These are phyloP conservation scores for Stratiolaelaps scimitus DNA, from an alignment of 1,140 invertebrate genomes.

Conservation along the genomic window DNA sequence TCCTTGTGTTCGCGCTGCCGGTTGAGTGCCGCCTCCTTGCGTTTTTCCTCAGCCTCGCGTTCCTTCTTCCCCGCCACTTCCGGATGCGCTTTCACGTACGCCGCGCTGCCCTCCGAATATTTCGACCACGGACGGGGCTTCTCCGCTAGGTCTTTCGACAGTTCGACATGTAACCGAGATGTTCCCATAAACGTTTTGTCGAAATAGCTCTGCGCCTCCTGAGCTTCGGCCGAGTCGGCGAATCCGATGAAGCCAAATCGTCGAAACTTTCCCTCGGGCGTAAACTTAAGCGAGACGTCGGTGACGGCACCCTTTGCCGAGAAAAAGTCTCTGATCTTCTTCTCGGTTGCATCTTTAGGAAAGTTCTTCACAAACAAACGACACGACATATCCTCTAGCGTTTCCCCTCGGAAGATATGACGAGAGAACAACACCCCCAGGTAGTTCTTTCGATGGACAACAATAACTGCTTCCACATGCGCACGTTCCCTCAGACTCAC, in stretches of 20 bases:
- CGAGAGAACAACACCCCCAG: no score
- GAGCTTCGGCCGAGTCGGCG: slow-evolving; percentile 61
- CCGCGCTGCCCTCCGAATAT: slow-evolving; percentile 38
- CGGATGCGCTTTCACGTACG: slow-evolving; percentile 33
- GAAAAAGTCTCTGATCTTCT: slow-evolving; percentile 62
- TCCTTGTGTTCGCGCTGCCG: slow-evolving; percentile 36
- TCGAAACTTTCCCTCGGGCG: slow-evolving; percentile 73
- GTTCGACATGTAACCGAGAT: slow-evolving; percentile 27
- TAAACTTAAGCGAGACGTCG: slow-evolving; percentile 81
- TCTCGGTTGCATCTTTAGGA: slow-evolving; percentile 49
- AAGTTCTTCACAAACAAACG: slow-evolving; percentile 23
- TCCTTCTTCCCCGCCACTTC: slow-evolving; percentile 43
- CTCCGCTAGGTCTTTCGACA: slow-evolving; percentile 12
- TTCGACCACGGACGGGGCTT: slow-evolving; percentile 27
- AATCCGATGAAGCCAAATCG: slow-evolving; percentile 85
- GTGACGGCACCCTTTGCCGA: slow-evolving; percentile 66
- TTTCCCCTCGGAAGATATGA: no score
- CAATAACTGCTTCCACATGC: no score
- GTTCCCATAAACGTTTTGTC: slow-evolving; percentile 64
- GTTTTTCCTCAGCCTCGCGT: slow-evolving; percentile 38
- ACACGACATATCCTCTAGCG: not conserved
- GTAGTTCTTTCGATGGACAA: no score
- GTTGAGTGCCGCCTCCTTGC: slow-evolving; percentile 32
- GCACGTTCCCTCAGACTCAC: no score
- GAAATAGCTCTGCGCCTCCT: slow-evolving; percentile 59